A percentile compares a stretch with the other conserved stretches of the same genome.
Conservation (phyloP, 35 echinoderm and acorn worm genomes). For the Diadema setosum region DNA sequence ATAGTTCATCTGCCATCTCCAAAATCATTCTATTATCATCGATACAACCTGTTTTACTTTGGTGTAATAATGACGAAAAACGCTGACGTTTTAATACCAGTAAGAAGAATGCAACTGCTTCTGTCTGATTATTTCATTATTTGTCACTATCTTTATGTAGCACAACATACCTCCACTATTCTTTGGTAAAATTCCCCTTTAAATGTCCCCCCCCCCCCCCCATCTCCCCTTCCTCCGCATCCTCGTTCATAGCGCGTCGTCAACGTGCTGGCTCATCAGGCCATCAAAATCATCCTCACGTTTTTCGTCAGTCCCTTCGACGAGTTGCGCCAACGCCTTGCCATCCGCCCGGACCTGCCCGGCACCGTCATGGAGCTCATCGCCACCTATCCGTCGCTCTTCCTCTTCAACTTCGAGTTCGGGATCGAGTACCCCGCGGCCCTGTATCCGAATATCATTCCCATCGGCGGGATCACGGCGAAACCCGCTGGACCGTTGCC, state of each 20-base stretch:
- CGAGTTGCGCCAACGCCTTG: not conserved
- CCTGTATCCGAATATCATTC: not conserved
- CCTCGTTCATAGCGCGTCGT: not conserved
- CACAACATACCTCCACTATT: too few relatives aligned
- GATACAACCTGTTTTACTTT: too few relatives aligned
- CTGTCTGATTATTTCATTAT: too few relatives aligned
- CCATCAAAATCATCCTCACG: not conserved
- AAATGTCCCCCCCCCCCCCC: too few relatives aligned
- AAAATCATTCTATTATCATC: too few relatives aligned
- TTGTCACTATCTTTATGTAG: too few relatives aligned
- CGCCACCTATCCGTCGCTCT: not conserved
- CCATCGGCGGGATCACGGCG: not conserved
- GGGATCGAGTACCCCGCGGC: not conserved
- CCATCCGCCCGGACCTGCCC: not conserved
- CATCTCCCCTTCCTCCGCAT: too few relatives aligned
- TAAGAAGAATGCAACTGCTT: too few relatives aligned
- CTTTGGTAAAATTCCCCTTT: too few relatives aligned
- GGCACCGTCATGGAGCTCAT: not conserved
- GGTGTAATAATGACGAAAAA: too few relatives aligned
- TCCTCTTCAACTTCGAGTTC: not conserved
- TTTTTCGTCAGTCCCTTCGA: not conserved
- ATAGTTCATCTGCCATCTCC: too few relatives aligned
- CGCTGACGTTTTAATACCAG: too few relatives aligned
- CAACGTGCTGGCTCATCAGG: not conserved
- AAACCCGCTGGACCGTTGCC: not conserved